Percentiles rank a stretch among this genome's conserved stretches.
Evolutionary conservation across 2,888 invertebrate species (phyloP).

Genomic region (Tromatobia lineatoria): DNA sequence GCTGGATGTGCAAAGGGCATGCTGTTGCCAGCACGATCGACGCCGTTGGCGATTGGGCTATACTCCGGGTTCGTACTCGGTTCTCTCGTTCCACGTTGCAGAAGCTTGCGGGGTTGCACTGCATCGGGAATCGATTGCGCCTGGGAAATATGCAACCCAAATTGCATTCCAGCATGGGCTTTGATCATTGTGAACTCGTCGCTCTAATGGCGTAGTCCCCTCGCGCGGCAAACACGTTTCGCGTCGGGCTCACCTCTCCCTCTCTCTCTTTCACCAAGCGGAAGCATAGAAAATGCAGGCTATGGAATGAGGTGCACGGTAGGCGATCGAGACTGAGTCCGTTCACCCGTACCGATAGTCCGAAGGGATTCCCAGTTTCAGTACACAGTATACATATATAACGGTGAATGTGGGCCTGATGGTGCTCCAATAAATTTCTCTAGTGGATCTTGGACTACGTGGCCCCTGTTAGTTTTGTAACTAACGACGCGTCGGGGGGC

Average conservation of each 20-base stretch:
- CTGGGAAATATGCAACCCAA: conserved; percentile 81
- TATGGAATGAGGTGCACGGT: conserved; percentile 10
- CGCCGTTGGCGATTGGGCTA: conserved; percentile 51
- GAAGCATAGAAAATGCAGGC: conserved; percentile 30
- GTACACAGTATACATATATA: conserved; percentile 20
- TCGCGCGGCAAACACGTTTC: conserved; percentile 60
- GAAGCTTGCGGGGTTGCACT: conserved; percentile 51
- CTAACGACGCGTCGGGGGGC: conserved; percentile 62
- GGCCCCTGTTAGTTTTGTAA: conserved; percentile 59
- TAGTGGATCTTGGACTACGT: conserved; percentile 55
- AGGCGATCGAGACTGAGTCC: conserved; percentile 37
- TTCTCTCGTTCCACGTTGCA: conserved; percentile 47
- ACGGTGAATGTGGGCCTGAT: conserved; percentile 32
- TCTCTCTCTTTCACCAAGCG: conserved; percentile 15
- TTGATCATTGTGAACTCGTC: conserved; percentile 74
- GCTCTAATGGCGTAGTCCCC: conserved; percentile 70
- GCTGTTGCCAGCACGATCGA: conserved; percentile 51
- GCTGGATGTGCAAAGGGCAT: conserved; percentile 65
- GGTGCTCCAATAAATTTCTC: conserved; percentile 57
- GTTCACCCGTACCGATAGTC: conserved; percentile 48
- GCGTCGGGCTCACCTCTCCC: conserved; percentile 27
- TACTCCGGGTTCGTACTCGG: background rate
- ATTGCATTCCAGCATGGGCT: conserved; percentile 77
- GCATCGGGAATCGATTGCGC: conserved; percentile 76
- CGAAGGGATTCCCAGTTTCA: conserved; percentile 47